Base-by-base conservation (phyloP, 2,888 invertebrate species). In the Aproaerema taeniolella region DNA sequence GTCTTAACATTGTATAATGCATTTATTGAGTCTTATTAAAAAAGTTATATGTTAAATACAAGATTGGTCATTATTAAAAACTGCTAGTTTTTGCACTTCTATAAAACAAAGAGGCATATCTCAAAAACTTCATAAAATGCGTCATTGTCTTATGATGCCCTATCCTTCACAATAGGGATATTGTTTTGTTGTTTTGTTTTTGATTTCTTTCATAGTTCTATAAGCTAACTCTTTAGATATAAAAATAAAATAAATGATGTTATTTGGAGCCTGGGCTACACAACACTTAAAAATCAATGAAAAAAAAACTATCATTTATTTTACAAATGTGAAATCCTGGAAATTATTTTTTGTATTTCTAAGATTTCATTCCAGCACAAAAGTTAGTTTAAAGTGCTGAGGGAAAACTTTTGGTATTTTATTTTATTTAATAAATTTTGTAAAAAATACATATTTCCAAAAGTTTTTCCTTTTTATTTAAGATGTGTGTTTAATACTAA, bases 401-500 rank as follows among this genome's bases (percentile, higher is more conserved):
- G 16, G 20, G 38, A 16, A 39, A 17, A 38, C 33, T 45, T 41
- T 36, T 40, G 33, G 38, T 46, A 42, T 34, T 31, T 17, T 24
- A 38, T n/a, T 29, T 43, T 39, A 29, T 37, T 17, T 33, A 20
- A 7, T 12, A 20, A 30, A 32, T 40, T 12, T n/a, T n/a, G n/a
- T n/a, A n/a, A n/a, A n/a, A n/a, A n/a, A n/a, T n/a, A n/a, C n/a
- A n/a, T n/a, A n/a, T n/a, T n/a, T n/a, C n/a, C 39, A 39, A 57
- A 68, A 64, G 54, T 62, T 56, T 50, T 43, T 20, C 58, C 55
- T 55, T 33, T 41, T 35, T 43, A 49, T 4, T 20, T 72, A 76
- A 74, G 63, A 61, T 66, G 72, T 71, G 76, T 80, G 76, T 79
- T 66, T 52, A 53, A 53, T 67, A 75, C 69, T 75, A 72, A 80